A percentile compares a stretch with the other conserved stretches of the same genome.
phyloP scores from a whole-genome alignment of 2,888 invertebrate genomes.

The Megaustenia siamemsis region DNA sequence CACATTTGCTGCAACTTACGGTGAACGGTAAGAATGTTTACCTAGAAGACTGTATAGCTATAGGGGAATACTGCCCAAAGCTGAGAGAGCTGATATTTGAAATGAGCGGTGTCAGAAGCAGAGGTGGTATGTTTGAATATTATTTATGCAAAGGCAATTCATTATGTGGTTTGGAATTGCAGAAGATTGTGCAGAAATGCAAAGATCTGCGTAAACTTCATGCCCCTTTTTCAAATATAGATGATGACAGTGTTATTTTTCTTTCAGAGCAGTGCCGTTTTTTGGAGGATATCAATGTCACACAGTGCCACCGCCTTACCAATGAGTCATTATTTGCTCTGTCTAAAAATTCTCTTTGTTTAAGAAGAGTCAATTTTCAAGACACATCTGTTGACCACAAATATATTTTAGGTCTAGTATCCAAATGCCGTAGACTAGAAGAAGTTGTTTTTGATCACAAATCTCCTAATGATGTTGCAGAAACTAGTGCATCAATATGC shows the following conservation, averaged over 20 bases:
- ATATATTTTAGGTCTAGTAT: constrained; percentile 36
- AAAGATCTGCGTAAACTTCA: constrained; percentile 48
- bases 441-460: constrained; percentile 47
- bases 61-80: constrained; percentile 49
- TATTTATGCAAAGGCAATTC: constrained; percentile 34
- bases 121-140: constrained; percentile 40
- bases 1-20: constrained; percentile 32
- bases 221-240: constrained; percentile 51
- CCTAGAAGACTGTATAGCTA: constrained; percentile 45
- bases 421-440: constrained; percentile 37
- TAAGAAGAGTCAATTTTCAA: constrained; percentile 42
- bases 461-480: background rate
- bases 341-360: constrained; percentile 38
- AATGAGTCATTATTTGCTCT: constrained; percentile 36
- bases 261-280: constrained; percentile 46
- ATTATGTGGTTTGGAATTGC: constrained; percentile 46
- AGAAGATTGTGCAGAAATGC: constrained; percentile 47
- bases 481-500: background rate
- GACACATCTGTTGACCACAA: constrained; percentile 33
- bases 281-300: constrained; percentile 49
- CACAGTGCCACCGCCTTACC: constrained; percentile 42
- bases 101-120: background rate
- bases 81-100: constrained; percentile 47
- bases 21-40: constrained; percentile 46
- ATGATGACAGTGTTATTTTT: constrained; percentile 49